Evolutionary conservation across 2,888 invertebrate species (phyloP), one percentile per base, ranked within the genome.

Genomic region (Mylabris sibirica): DNA sequence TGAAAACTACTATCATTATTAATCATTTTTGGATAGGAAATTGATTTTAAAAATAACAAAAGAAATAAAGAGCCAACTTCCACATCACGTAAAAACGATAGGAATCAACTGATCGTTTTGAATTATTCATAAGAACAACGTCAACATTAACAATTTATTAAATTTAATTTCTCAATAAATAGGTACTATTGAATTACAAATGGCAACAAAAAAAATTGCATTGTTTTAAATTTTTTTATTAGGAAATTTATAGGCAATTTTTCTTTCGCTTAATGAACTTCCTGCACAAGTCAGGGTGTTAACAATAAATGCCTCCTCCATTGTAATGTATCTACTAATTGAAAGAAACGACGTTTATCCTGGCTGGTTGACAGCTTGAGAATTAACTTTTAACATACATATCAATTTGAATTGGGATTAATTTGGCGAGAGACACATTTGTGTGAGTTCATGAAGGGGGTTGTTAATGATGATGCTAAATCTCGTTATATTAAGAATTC

Each of bases 291-390:
- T 22, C 53, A 3, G 53, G 53, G 53, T 22, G 53, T 53, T 53
- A 24, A 53, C 12, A 53, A 53, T 53, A 20, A 49, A 49, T 20
- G 49, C 49, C 20, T 49, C 9, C 49, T 20, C 9, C 1, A 9
- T 9, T 49, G 49, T 49, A 22, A 53, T 24, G 22, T 53, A 4
- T 30, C 30, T 30, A 30, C 53, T 24, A 53, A 53, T 53, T 53
- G 53, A 53, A 53, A 24, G 53, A 53, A 53, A 24, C 22, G 24
- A 53, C 53, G 53, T 53, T 53, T 53, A 53, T 53, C 53, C 53
- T 53, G 53, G 24, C 53, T 24, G 24, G 53, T 49, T 20, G 49
- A 49, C 49, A 49, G 20, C 11, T 3, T 49, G 20, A 11, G 49
- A 49, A 49, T 49, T 49, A n/a, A 49, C 49, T 49, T 49, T 20